These are phyloP conservation scores for Xenopus petersii DNA, from an alignment of 2,797 vertebrate genomes.

Conservation along the genomic window DNA sequence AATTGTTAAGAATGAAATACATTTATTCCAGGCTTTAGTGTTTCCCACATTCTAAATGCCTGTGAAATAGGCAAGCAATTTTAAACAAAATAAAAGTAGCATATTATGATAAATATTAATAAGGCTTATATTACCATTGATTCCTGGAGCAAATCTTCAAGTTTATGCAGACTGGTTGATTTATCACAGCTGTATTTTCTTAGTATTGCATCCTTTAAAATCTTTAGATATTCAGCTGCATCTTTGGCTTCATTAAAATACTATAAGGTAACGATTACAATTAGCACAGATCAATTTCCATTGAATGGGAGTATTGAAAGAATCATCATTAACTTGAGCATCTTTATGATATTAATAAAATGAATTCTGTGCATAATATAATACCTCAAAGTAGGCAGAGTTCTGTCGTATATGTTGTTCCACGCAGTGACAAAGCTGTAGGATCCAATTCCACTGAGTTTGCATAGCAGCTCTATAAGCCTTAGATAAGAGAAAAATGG, in stretches of 20 bases:
- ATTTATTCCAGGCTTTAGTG: too few species aligned
- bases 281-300: too few species aligned
- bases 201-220: slow-evolving; percentile 86
- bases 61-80: too few species aligned
- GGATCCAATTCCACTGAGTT: slow-evolving; percentile 96
- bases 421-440: slow-evolving; percentile 96
- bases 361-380: neutral
- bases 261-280: slow-evolving; percentile 57
- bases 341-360: too few species aligned
- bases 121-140: slow-evolving; percentile 81
- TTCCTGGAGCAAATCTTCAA: slow-evolving; percentile 94
- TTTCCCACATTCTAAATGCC: too few species aligned
- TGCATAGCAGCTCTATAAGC: slow-evolving; percentile 94
- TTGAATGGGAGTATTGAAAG: too few species aligned
- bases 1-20: slow-evolving; percentile 6
- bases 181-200: slow-evolving; percentile 92
- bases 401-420: slow-evolving; percentile 93
- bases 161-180: slow-evolving; percentile 84
- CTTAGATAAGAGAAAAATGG: slow-evolving; percentile 52
- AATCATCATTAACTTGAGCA: too few species aligned
- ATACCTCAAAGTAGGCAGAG: slow-evolving; percentile 85
- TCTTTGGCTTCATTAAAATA: slow-evolving; percentile 95
- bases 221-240: slow-evolving; percentile 87
- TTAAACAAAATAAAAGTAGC: too few species aligned
- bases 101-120: too few species aligned